Percentiles rank a stretch among this genome's conserved stretches.
Evolutionary conservation across 1,140 invertebrate species (phyloP).

Genomic region (Drosophila parabipectinata): DNA sequence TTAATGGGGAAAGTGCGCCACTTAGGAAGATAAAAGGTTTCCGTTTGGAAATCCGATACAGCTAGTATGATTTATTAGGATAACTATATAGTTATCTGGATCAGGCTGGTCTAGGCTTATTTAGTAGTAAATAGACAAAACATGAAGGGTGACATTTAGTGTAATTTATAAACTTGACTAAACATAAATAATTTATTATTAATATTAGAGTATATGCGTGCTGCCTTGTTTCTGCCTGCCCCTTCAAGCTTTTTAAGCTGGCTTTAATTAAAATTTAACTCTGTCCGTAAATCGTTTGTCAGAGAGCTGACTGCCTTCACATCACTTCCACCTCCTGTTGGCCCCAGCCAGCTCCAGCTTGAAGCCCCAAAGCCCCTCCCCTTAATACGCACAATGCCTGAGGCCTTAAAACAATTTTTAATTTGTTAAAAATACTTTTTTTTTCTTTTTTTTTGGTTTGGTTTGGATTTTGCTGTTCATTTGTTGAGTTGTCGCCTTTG

Average conservation of each 20-base stretch:
- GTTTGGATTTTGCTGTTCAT: conserved; percentile 12
- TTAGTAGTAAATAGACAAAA: conserved; percentile 7
- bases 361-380: background rate
- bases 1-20: conserved; percentile 43
- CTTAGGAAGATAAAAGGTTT: conserved; percentile 43
- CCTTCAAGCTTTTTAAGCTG: conserved; percentile 4
- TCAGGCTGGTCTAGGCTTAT: background rate
- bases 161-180: background rate
- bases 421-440: conserved; percentile 76
- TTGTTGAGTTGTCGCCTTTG: conserved; percentile 39
- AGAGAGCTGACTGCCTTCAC: conserved; percentile 26
- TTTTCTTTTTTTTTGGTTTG: conserved; percentile 21
- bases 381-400: conserved; percentile 25
- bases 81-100: conserved; percentile 8
- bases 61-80: conserved; percentile 24
- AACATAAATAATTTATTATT: background rate
- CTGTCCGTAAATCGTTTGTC: conserved; percentile 59
- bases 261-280: conserved; percentile 76
- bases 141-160: background rate
- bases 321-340: conserved; percentile 40
- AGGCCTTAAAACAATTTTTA: conserved; percentile 70
- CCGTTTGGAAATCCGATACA: conserved; percentile 33
- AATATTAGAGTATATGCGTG: conserved; percentile 10
- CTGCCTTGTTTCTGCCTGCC: background rate
- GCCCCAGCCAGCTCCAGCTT: conserved; percentile 3